phyloP scores from a whole-genome alignment of 2,888 invertebrate species.

The Ectemnius continuus region DNA sequence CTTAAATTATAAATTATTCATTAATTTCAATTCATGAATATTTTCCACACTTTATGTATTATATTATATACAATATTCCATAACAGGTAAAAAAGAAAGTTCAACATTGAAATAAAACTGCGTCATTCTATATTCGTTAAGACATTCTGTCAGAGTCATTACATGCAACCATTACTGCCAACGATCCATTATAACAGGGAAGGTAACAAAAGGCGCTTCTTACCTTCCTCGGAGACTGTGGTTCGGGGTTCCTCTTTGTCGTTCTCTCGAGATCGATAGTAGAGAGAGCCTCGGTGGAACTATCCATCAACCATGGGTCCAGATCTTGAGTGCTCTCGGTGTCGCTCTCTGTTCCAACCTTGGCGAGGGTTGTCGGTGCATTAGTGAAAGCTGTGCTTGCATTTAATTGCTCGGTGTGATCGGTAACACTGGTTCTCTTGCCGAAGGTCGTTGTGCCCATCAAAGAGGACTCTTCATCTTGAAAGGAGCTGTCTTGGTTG shows the following conservation, averaged over 20 bases:
- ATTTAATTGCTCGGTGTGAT: slow-evolving; percentile 48
- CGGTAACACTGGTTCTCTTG: slow-evolving; percentile 57
- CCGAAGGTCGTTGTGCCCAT: slow-evolving; percentile 62
- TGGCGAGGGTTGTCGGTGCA: not conserved
- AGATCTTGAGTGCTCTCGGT: slow-evolving; percentile 5
- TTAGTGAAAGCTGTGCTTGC: slow-evolving; percentile 14
- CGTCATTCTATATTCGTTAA: not conserved
- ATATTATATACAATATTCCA: not conserved
- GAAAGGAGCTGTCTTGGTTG: slow-evolving; percentile 7
- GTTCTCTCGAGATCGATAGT: slow-evolving; percentile 27
- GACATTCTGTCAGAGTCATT: slow-evolving; percentile 13
- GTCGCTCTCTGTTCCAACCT: slow-evolving; percentile 8
- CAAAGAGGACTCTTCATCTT: slow-evolving; percentile 49
- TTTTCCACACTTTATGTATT: no score
- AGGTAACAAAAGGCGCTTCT: not conserved
- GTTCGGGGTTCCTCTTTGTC: slow-evolving; percentile 27
- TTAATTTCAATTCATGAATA: no score
- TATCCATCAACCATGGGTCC: slow-evolving; percentile 30
- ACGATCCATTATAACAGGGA: not conserved
- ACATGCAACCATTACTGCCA: not conserved
- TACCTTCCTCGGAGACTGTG: slow-evolving; percentile 44
- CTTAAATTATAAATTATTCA: no score
- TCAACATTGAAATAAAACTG: not conserved
- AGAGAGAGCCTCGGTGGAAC: slow-evolving; percentile 17
- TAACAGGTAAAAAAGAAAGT: not conserved